Conservation (phyloP, 2,797 vertebrate genomes). For the Hyperoplus immaculatus region DNA sequence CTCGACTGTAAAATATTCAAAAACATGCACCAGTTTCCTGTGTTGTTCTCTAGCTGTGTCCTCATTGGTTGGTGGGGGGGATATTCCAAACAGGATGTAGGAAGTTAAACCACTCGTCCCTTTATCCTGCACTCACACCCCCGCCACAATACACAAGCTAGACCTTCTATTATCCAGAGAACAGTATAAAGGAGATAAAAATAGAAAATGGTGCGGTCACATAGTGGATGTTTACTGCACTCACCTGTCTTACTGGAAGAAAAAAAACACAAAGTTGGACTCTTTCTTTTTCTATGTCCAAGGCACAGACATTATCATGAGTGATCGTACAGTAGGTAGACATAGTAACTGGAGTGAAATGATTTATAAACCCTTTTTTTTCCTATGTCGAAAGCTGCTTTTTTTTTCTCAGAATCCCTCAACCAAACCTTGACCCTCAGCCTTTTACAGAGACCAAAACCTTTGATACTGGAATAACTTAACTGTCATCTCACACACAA, state of each 20-base stretch:
- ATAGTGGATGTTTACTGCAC: constrained; percentile 63
- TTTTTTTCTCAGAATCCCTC: constrained; percentile 37
- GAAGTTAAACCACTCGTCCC: constrained; percentile 52
- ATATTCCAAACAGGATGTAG: constrained; percentile 66
- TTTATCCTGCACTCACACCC: not conserved
- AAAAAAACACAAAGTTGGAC: constrained; percentile 49
- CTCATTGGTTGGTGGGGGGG: constrained; percentile 49
- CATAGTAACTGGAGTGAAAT: constrained; percentile 54
- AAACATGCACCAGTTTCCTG: constrained; percentile 61
- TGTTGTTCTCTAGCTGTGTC: constrained; percentile 67
- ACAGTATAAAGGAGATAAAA: constrained; percentile 44
- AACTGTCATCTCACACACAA: constrained; percentile 44
- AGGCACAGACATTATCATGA: constrained; percentile 87
- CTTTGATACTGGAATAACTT: constrained; percentile 58
- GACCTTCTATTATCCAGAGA: constrained; percentile 51
- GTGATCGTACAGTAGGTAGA: constrained; percentile 43
- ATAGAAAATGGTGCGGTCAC: constrained; percentile 52
- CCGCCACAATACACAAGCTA: not conserved
- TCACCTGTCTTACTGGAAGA: constrained; percentile 68
- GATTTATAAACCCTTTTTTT: constrained; percentile 32
- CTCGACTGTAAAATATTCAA: constrained; percentile 67
- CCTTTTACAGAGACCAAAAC: constrained; percentile 57
- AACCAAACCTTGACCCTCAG: constrained; percentile 58
- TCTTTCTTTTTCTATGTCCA: constrained; percentile 66
- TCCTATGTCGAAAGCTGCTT: constrained; percentile 61